Conservation (phyloP, 1,140 invertebrate species). For the Olivierus martensii region DNA sequence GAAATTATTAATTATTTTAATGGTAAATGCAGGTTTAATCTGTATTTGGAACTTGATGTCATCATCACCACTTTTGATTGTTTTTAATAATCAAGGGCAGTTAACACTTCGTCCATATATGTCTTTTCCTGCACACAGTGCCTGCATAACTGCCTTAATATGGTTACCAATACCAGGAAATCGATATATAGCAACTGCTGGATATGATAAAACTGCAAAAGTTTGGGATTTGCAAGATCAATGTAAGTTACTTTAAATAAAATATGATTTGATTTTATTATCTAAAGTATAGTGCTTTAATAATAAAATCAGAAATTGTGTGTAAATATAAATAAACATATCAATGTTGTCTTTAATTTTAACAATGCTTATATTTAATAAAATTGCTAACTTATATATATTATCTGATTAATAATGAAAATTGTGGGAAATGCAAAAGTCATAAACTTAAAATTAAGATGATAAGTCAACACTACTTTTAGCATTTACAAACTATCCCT, state of each 20-base stretch:
- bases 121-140: conserved; percentile 34
- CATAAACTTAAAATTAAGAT: no score
- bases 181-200: conserved; percentile 31
- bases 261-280: neutral
- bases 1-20: neutral
- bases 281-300: neutral
- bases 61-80: conserved; percentile 35
- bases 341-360: no score
- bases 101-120: conserved; percentile 26
- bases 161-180: conserved; percentile 29
- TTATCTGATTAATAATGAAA: no score
- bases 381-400: no score
- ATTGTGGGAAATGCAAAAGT: no score
- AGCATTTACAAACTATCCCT: no score
- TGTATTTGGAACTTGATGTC: conserved; percentile 41
- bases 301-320: no score
- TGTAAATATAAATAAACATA: no score
- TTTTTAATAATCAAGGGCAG: neutral
- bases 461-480: no score
- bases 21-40: conserved; percentile 23
- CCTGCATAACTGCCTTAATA: conserved; percentile 30
- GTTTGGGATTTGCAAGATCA: conserved; percentile 36
- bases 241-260: neutral
- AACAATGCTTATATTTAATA: no score
- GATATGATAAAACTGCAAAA: conserved; percentile 34